Evolutionary conservation across 1,140 invertebrate genomes (phyloP).

Genomic region (Drosophila seguyi): DNA sequence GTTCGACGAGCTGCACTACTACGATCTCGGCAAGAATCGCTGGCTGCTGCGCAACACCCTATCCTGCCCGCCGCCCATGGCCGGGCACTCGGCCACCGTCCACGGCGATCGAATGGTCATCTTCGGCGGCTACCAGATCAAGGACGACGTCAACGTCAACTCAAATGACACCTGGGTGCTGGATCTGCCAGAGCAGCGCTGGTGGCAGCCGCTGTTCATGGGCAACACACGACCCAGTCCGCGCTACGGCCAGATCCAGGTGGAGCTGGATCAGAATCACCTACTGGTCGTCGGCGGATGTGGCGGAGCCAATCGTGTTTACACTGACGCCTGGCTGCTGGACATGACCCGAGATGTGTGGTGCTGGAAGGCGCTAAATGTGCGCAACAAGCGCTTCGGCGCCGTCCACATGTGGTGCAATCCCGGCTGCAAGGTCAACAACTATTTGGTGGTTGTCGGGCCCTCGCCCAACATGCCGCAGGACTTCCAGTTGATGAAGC

Average conservation of each 20-base stretch:
- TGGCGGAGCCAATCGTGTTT: conserved; percentile 87
- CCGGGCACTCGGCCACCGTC: conserved; percentile 97
- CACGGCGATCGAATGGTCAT: conserved; percentile 95
- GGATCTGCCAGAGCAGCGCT: conserved; percentile 91
- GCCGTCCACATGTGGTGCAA: conserved; percentile 96
- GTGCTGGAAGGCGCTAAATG: conserved; percentile 92
- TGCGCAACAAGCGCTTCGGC: conserved; percentile 91
- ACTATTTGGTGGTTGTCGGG: conserved; percentile 78
- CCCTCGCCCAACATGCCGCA: conserved; percentile 78
- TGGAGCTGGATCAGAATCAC: conserved; percentile 89
- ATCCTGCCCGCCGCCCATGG: conserved; percentile 90
- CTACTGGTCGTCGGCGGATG: conserved; percentile 90
- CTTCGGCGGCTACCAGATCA: conserved; percentile 92
- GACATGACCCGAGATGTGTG: conserved; percentile 89
- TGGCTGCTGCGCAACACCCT: conserved; percentile 91
- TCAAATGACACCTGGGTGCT: conserved; percentile 96
- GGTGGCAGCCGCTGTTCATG: conserved; percentile 90
- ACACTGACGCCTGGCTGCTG: conserved; percentile 88
- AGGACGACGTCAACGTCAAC: conserved; percentile 86
- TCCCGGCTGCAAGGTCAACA: conserved; percentile 92
- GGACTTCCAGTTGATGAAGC: conserved; percentile 84
- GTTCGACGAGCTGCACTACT: conserved; percentile 97
- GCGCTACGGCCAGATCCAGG: conserved; percentile 96
- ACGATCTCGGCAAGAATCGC: conserved; percentile 92
- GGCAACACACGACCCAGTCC: conserved; percentile 90